phyloP scores from a whole-genome alignment of 2,113 vertebrate species.

The Euleptes europaea region DNA sequence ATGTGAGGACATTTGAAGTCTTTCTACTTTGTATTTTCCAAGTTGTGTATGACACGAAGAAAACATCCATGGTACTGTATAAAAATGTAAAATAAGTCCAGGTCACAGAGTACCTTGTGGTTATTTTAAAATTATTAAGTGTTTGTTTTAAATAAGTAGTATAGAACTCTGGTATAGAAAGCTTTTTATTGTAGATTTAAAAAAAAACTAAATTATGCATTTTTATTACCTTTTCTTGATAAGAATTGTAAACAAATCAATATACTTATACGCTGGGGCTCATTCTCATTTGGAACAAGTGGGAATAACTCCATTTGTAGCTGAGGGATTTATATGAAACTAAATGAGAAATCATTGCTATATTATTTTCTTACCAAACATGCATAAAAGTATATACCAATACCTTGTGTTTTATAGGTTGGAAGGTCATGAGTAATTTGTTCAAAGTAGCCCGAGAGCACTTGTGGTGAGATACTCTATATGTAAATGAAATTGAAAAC shows the following conservation, averaged over 20 bases:
- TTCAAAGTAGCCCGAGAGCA: conserved; percentile 12
- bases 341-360: not conserved
- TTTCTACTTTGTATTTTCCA: not conserved
- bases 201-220: not conserved
- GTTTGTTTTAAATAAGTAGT: no score
- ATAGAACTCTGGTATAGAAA: no score
- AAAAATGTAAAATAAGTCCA: not conserved
- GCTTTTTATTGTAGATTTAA: no score
- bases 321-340: not conserved
- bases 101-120: not conserved
- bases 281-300: not conserved
- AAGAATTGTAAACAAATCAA: not conserved
- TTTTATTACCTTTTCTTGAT: not conserved
- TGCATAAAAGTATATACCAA: not conserved
- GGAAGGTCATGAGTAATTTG: conserved; percentile 9
- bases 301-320: not conserved
- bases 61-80: not conserved
- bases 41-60: not conserved
- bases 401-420: not conserved
- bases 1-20: not conserved
- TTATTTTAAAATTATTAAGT: no score
- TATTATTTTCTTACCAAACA: not conserved
- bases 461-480: conserved; percentile 20
- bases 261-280: not conserved
- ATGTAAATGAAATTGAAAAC: conserved; percentile 25